Conservation (phyloP, 2,888 invertebrate genomes). For the Subacronicta megacephala region DNA sequence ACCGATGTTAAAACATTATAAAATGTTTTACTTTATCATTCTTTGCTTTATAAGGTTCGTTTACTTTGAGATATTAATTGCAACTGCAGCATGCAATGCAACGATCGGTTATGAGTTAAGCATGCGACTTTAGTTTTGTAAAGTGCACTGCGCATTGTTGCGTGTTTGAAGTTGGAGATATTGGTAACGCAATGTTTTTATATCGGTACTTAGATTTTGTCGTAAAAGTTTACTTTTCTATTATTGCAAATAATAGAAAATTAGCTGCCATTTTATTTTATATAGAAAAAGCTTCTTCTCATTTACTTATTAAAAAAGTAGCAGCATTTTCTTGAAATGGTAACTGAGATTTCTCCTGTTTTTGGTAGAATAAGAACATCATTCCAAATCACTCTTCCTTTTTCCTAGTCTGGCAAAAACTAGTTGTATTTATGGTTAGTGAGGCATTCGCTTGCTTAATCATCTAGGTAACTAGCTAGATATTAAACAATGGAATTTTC, state of each 20-base stretch:
- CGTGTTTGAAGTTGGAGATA: constrained; percentile 17
- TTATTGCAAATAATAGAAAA: no score
- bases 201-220: constrained; percentile 4
- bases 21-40: constrained; percentile 78
- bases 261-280: no score
- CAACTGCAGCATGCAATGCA: constrained; percentile 63
- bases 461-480: no score
- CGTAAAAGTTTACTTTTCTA: constrained; percentile 18
- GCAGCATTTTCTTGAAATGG: no score
- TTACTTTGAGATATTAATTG: constrained; percentile 59
- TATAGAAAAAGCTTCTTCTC: no score
- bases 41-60: constrained; percentile 63
- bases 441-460: no score
- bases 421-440: no score
- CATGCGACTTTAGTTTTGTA: constrained; percentile 44
- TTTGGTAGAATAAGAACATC: no score
- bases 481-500: neutral
- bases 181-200: constrained; percentile 18
- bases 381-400: no score
- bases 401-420: no score
- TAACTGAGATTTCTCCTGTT: no score
- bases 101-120: constrained; percentile 52
- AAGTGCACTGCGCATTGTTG: constrained; percentile 25
- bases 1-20: constrained; percentile 77
- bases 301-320: no score